These are phyloP conservation scores for Alfaro cultratus DNA, from an alignment of 2,797 vertebrate genomes.

Conservation along the genomic window DNA sequence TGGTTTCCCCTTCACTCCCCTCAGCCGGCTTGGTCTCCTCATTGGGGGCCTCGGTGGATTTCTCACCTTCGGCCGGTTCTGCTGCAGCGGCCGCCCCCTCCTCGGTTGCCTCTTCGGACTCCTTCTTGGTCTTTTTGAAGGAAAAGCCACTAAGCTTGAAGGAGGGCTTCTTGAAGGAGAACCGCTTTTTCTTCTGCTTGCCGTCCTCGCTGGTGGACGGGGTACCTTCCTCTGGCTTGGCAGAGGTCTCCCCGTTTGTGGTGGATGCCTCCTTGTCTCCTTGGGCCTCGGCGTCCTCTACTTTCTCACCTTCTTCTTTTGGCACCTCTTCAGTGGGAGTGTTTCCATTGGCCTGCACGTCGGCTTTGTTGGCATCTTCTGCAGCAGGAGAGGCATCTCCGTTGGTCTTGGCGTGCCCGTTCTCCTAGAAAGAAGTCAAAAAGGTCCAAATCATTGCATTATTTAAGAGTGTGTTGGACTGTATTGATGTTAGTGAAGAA, in stretches of 20 bases:
- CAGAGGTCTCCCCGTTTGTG: conserved; percentile 85
- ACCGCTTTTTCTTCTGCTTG: conserved; percentile 98
- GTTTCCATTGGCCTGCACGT: conserved; percentile 82
- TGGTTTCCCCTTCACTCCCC: conserved; percentile 62
- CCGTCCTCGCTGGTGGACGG: conserved; percentile 86
- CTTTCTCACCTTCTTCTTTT: conserved; percentile 80
- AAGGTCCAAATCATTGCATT: neutral
- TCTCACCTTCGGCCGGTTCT: conserved; percentile 73
- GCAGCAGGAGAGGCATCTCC: conserved; percentile 91
- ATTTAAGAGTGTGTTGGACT: neutral
- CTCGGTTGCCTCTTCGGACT: conserved; percentile 84
- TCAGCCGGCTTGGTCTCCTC: conserved; percentile 78
- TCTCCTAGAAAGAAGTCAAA: conserved; percentile 81
- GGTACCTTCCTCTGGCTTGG: conserved; percentile 88
- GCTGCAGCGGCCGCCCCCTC: conserved; percentile 77
- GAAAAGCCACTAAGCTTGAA: conserved; percentile 97
- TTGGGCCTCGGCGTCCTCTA: conserved; percentile 77
- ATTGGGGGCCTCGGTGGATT: conserved; percentile 67
- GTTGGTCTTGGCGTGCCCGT: conserved; percentile 94
- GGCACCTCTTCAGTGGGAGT: conserved; percentile 77
- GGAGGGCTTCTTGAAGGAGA: conserved; percentile 98
- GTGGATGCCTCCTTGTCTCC: conserved; percentile 82
- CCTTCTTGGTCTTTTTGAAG: conserved; percentile 98
- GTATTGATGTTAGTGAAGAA: neutral
- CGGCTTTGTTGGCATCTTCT: conserved; percentile 89